Evolutionary conservation across 2,113 vertebrate genomes (phyloP).

Genomic region (Pelobates fuscus): DNA sequence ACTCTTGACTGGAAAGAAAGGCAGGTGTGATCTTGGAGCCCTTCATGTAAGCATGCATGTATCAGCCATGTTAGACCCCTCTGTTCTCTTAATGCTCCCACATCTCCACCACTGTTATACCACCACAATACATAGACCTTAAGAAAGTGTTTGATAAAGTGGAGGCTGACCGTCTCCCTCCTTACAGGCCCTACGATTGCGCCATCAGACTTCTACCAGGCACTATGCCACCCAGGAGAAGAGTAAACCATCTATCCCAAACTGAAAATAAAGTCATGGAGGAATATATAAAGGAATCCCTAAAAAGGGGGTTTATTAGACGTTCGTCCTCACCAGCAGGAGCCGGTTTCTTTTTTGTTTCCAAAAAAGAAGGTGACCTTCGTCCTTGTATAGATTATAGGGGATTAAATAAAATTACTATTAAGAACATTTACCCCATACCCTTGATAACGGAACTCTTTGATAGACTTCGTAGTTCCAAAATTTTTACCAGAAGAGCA

Average conservation of each 20-base stretch:
- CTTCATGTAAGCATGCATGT: too few relatives aligned
- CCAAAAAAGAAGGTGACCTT: background rate
- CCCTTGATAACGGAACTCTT: background rate
- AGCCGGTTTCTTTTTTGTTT: background rate
- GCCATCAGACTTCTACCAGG: background rate
- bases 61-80: too few relatives aligned
- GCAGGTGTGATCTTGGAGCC: too few relatives aligned
- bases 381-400: background rate
- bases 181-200: background rate
- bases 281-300: background rate
- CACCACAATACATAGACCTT: background rate
- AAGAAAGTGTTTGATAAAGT: background rate
- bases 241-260: background rate
- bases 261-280: background rate
- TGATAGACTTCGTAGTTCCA: background rate
- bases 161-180: background rate
- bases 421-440: background rate
- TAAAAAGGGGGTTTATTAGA: background rate
- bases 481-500: background rate
- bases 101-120: background rate
- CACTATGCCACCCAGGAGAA: background rate
- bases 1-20: too few relatives aligned
- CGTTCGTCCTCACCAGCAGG: background rate
- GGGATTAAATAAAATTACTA: background rate
- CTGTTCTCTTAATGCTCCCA: background rate